Base-by-base conservation (phyloP, 2,113 vertebrate genomes). In the Nicator chloris region DNA sequence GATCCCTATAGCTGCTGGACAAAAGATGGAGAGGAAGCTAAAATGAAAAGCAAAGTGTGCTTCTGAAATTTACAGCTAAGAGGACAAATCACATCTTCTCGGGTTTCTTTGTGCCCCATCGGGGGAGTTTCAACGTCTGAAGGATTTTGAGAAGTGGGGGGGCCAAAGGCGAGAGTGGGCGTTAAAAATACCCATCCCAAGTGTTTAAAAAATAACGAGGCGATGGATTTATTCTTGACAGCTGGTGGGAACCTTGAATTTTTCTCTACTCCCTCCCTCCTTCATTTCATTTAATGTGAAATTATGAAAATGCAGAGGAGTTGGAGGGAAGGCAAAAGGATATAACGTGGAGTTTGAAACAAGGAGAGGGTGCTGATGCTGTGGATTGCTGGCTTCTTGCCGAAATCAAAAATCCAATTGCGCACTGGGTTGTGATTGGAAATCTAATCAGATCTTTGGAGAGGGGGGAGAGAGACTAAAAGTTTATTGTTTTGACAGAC, bases 351-450 rank as follows among this genome's bases (percentile, higher is more conserved):
- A 98, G 94, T 98, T 97, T 88, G 95, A 88, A 93, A 96, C 78
- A 51, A 94, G 89, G 94, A 93, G 83, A 95, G 78, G 94, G 89
- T 88, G 83, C 95, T 93, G 95, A 82, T 86, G 92, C 91, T 87
- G 96, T 95, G 97, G 92, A 90, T 94, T 92, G 93, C 97, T 95
- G 93, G 88, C 94, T 92, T 93, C 93, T 85, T 89, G 96, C 97
- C 97, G 97, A 97, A 97, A 97, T 96, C 86, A 96, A 97, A 97
- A 97, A 96, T 97, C 97, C 98, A 96, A 96, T 98, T 98, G 98
- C 98, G 98, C 99, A 99, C 98, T 98, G 98, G 98, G 98, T 98
- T 99, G 98, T 99, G 99, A 98, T 98, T 98, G 98, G 98, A 99
- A 99, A 99, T 98, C 98, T 98, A 99, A 99, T 99, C 98, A 98